These are phyloP conservation scores for Synergus itoensis DNA, from an alignment of 2,888 invertebrate genomes.

Conservation along the genomic window DNA sequence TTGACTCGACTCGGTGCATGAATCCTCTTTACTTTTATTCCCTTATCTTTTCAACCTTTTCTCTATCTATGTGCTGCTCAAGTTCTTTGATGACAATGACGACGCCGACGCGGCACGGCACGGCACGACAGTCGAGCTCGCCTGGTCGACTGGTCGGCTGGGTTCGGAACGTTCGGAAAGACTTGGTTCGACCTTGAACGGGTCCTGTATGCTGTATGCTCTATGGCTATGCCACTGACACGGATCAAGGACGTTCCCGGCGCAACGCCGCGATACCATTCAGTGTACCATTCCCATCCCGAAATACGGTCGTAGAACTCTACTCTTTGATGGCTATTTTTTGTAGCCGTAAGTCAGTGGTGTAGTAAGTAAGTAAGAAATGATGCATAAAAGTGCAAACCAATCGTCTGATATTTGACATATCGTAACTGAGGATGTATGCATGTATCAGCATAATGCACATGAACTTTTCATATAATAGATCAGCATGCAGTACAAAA, in stretches of 20 bases:
- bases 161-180: slow-evolving; percentile 48
- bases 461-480: too few relatives aligned
- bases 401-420: neutral
- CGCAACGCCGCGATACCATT: slow-evolving; percentile 58
- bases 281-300: slow-evolving; percentile 63
- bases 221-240: slow-evolving; percentile 77
- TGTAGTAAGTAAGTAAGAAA: slow-evolving; percentile 45
- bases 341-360: slow-evolving; percentile 59
- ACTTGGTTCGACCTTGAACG: slow-evolving; percentile 76
- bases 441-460: too few relatives aligned
- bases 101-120: slow-evolving; percentile 25
- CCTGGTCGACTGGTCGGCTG: slow-evolving; percentile 13
- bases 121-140: slow-evolving; percentile 44
- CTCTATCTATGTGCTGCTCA: slow-evolving; percentile 6
- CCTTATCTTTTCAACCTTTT: neutral
- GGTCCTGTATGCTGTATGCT: slow-evolving; percentile 72
- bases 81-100: slow-evolving; percentile 15
- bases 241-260: slow-evolving; percentile 77
- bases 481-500: too few relatives aligned
- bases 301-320: slow-evolving; percentile 76
- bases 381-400: slow-evolving; percentile 33
- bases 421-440: neutral
- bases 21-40: neutral
- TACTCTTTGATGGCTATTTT: slow-evolving; percentile 72
- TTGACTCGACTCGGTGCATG: slow-evolving; percentile 43